Evolutionary conservation across 2,888 invertebrate genomes (phyloP), one percentile per base, ranked within the genome.

Genomic region (Monoplex corrugatus): DNA sequence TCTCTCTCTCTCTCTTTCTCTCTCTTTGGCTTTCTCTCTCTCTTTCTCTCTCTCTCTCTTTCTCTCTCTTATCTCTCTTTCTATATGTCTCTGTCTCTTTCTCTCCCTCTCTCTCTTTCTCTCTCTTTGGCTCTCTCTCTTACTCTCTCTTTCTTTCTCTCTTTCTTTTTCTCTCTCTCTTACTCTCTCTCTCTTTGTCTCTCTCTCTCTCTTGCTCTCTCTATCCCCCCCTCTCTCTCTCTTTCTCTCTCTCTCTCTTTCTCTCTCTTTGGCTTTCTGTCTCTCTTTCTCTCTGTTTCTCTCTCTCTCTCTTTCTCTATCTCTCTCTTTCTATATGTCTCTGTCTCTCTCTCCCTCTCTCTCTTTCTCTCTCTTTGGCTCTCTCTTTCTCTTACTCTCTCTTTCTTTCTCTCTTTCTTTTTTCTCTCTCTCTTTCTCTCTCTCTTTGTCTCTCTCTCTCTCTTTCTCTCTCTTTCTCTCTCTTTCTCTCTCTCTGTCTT

Each of bases 181-280:
- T 63, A n/a, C 50, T 19, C 43, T 80, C 35, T 32, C 28, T 19
- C 45, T 43, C 35, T 43, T 87, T 32, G 28, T 40, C n/a, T 45
- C 50, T 75, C 40, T 44, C 78, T 87, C 78, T 78, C 44, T 45
- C 40, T 40, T 75, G 68, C 72, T 72, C 87, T 87, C 72, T 75
- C 87, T 87, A 43, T 35, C 87, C 72, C 40, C 40, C 72, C 43
- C 40, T 38, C 72, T 50, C 85, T 85, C 85, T 85, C 85, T 85
- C 85, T 85, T 57, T 85, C 85, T 85, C 85, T 85, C 85, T 85
- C 85, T 85, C 85, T 85, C 85, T 85, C 85, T 85, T 57, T 85
- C 85, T 85, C 85, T 85, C 85, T 85, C 85, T 85, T 57, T 86
- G 3, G 10, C 75, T 75, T n/a, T 75, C 75, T 75, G 16, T 75